Conservation (phyloP, 2,888 invertebrate genomes). For the Formica aserva region DNA sequence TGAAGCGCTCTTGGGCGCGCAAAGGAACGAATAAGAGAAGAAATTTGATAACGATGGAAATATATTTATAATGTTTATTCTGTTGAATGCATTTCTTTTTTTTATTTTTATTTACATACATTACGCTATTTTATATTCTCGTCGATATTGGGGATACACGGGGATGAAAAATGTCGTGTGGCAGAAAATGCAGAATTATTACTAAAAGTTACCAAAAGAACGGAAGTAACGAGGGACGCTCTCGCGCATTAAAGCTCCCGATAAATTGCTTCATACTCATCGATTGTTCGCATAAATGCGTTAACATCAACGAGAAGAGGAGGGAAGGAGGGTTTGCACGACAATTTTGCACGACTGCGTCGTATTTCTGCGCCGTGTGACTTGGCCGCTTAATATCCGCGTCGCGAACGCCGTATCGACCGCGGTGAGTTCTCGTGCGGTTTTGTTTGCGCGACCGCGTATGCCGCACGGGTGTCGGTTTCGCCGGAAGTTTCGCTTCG, state of each 20-base stretch:
- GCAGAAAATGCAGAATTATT: slow-evolving; percentile 4
- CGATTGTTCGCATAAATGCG: slow-evolving; percentile 26
- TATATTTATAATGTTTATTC: slow-evolving; percentile 19
- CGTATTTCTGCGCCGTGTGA: slow-evolving; percentile 39
- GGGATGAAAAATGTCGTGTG: not conserved
- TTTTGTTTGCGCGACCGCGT: slow-evolving; percentile 54
- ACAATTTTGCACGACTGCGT: slow-evolving; percentile 36
- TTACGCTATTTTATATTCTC: not conserved
- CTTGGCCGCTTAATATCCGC: slow-evolving; percentile 36
- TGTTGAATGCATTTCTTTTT: not conserved
- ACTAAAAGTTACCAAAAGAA: slow-evolving; percentile 1
- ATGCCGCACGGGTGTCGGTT: slow-evolving; percentile 70
- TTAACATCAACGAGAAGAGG: slow-evolving; percentile 11
- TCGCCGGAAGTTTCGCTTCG: slow-evolving; percentile 76
- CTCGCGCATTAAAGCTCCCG: slow-evolving; percentile 17
- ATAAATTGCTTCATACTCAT: slow-evolving; percentile 33
- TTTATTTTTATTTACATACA: not conserved
- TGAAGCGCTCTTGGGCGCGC: not conserved
- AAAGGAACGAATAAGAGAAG: not conserved
- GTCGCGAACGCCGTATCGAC: slow-evolving; percentile 54
- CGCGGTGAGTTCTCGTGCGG: slow-evolving; percentile 56
- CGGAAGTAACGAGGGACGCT: slow-evolving; percentile 18
- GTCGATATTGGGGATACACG: not conserved
- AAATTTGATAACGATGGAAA: not conserved
- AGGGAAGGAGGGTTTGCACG: not conserved